Base-by-base conservation (phyloP, 2,113 vertebrate species). In the Zosterops pallidus region DNA sequence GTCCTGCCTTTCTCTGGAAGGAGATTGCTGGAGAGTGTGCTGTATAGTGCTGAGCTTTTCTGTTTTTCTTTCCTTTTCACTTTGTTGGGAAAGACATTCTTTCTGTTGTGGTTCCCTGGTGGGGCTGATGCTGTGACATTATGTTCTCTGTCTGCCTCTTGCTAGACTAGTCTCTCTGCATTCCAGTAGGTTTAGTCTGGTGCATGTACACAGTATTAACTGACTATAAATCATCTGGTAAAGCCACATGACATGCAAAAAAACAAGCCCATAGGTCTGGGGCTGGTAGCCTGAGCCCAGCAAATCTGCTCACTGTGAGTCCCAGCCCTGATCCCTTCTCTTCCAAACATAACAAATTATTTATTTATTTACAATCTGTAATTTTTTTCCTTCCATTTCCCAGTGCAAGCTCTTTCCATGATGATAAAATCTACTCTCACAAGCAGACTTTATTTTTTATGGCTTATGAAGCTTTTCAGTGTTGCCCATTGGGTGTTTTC, bases 111-210 rank as follows among this genome's bases (percentile, higher is more conserved):
- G 87, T 92, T 97, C 90, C 59, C 56, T 77, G 55, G 56, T 67
- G 89, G 90, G 85, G 88, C 90, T 83, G 64, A 89, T 94, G 86
- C 87, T 80, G 75, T 89, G 94, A 90, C 85, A 92, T 81, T 95
- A n/a, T 70, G 92, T 92, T 95, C 90, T 94, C 75, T 2, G 31
- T 92, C 86, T 93, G 93, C 71, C 76, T 92, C 79, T 94, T 86
- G 94, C 88, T 96, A 81, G 87, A 92, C 94, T 56, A 81, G 93
- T 95, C 92, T 76, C 89, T 83, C 96, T 49, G 79, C 94, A 96
- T 97, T 96, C 96, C 96, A 89, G 68, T 85, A 95, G 91, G 31
- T 95, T 92, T 94, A 92, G 90, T 87, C 82, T 96, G 85, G 47
- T 86, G 76, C 69, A 68, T 77, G 42, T 88, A 96, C 71, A 57